Evolutionary conservation across 2,113 vertebrate species (phyloP).

Genomic region (Hirundichthys speculiger): DNA sequence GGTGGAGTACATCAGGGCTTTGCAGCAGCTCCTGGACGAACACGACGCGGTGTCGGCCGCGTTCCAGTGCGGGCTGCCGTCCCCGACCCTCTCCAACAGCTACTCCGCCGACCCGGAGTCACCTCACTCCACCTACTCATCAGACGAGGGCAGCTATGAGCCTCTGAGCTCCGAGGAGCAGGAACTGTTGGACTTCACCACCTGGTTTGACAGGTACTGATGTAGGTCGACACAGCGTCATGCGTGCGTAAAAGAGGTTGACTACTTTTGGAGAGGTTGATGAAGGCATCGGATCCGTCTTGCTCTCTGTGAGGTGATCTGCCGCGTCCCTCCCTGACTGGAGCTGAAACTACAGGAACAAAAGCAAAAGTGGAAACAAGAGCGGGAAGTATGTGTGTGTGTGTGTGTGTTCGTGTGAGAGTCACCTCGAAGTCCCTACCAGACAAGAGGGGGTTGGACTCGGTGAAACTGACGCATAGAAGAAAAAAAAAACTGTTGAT

Average conservation of each 20-base stretch:
- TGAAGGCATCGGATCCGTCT: constrained; percentile 46
- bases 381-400: constrained; percentile 19
- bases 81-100: constrained; percentile 75
- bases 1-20: constrained; percentile 93
- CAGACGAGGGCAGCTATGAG: constrained; percentile 90
- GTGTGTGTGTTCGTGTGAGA: constrained; percentile 36
- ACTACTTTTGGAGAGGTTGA: constrained; percentile 35
- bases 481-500: constrained; percentile 57
- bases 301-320: constrained; percentile 46
- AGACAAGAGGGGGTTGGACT: constrained; percentile 49
- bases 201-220: constrained; percentile 94
- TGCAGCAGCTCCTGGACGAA: constrained; percentile 92
- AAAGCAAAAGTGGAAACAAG: constrained; percentile 40
- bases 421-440: constrained; percentile 45
- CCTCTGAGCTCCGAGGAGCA: constrained; percentile 89
- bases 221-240: constrained; percentile 10
- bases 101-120: constrained; percentile 82
- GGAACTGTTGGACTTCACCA: constrained; percentile 92
- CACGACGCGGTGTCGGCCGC: constrained; percentile 88
- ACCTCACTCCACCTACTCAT: constrained; percentile 89
- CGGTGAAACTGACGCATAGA: constrained; percentile 60
- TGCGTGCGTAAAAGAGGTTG: constrained; percentile 48
- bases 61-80: constrained; percentile 85
- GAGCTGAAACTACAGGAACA: constrained; percentile 62
- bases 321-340: constrained; percentile 50